Base-by-base conservation (phyloP, 2,888 invertebrate species). In the Leucophenga maculata region DNA sequence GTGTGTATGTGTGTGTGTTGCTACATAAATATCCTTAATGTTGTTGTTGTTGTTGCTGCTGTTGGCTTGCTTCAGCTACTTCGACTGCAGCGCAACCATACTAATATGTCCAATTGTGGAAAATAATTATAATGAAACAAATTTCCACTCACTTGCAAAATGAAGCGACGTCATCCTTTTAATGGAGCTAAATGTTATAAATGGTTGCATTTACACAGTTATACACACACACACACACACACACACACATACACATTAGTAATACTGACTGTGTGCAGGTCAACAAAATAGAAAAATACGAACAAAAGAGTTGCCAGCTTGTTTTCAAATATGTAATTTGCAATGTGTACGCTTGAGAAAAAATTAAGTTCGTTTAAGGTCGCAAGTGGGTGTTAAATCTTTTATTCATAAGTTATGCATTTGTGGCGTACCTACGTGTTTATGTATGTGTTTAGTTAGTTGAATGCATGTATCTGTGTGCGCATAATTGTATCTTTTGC, bases 61-160 rank as follows among this genome's bases (percentile, higher is more conserved):
- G 68, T 74, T 70, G 71, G 8, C 39, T 6, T 8, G 3, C 32
- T 39, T 39, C 8, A 39, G 75, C 39, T 57, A 65, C 39, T 48
- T 57, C 50, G 18, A 22, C 46, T 48, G 62, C 62, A 64, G 22
- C 78, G 80, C 82, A 78, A 84, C 86, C 88, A 87, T 88, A 88
- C 87, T 88, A 88, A 88, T 88, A 87, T 88, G 88, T 88, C 88
- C 86, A 88, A 88, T 88, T 87, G 88, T 88, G 88, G 88, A 88
- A 88, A 88, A 88, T 88, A 88, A 88, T 88, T 88, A 88, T 87
- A 88, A 87, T 87, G 87, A 86, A 87, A 87, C 88, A 88, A 88
- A 88, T 88, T 88, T 88, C 86, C 86, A 85, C 86, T 86, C 86
- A 85, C 86, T 83, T 79, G 82, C 80, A 79, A 78, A 82, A 77